phyloP scores from a whole-genome alignment of 2,888 invertebrate species.

The Galerucella calmariensis region DNA sequence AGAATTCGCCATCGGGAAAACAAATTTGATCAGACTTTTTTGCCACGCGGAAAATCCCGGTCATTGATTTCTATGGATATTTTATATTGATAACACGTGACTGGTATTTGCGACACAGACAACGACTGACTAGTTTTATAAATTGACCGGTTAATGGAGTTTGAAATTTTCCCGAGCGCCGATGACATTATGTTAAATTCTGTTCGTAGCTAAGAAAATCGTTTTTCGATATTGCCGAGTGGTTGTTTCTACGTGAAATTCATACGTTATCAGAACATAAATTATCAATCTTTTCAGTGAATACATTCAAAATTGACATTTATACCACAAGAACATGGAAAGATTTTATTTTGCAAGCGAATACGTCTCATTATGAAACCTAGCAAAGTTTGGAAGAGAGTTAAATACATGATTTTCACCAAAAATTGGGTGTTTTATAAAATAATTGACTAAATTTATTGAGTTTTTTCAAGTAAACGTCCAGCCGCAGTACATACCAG shows the following conservation, averaged over 20 bases:
- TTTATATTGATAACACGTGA: constrained; percentile 49
- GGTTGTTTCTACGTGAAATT: not conserved
- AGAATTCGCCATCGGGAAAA: constrained; percentile 6
- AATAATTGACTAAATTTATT: too few relatives aligned
- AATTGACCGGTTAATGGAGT: constrained; percentile 48
- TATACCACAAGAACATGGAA: too few relatives aligned
- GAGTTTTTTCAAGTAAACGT: too few relatives aligned
- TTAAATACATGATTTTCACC: too few relatives aligned
- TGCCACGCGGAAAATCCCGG: constrained; percentile 42
- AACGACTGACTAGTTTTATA: constrained; percentile 46
- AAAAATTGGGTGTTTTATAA: too few relatives aligned
- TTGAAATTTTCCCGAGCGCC: constrained; percentile 25
- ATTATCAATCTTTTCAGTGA: too few relatives aligned
- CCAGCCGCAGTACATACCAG: too few relatives aligned
- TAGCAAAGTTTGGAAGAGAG: too few relatives aligned
- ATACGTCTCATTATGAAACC: too few relatives aligned
- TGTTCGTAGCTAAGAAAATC: constrained; percentile 18
- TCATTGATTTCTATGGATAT: constrained; percentile 50
- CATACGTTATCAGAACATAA: too few relatives aligned
- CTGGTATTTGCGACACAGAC: constrained; percentile 29
- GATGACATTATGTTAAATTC: constrained; percentile 37
- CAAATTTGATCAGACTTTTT: constrained; percentile 39
- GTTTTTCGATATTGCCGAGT: constrained; percentile 15
- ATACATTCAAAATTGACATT: too few relatives aligned
- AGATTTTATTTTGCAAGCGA: too few relatives aligned